Evolutionary conservation across 64 coral and sea anemone species (phyloP), one percentile per base, ranked within the genome.

Genomic region (Acropora tenuis): DNA sequence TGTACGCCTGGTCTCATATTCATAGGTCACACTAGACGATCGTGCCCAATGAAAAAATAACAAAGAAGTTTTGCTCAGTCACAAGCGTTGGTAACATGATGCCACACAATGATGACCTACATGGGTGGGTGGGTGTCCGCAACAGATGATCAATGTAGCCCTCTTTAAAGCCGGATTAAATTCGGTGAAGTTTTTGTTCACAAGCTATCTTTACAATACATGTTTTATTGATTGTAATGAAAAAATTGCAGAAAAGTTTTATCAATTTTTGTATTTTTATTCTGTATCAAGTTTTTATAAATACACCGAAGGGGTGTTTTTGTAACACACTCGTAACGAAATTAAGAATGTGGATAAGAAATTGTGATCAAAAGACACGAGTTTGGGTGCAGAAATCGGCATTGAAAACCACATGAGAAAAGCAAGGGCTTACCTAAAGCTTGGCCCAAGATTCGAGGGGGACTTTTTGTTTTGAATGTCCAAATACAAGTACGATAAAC

Each of bases 1-100:
- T 13, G 5, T 69, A 79, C 40, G 6, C 18, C 7, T 78, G 4
- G 41, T 30, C 30, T 30, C 47, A 65, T 52, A 5, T 52, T 83
- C 82, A 30, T 87, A 96, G 95, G 95, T 55, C 95, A 96, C 52
- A 96, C 95, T 71, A 96, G 80, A 74, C 77, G 88, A 68, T 86
- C 78, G 18, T 96, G 95, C 52, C 88, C 91, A 8, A 91, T 82
- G 47, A 96, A 90, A 76, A 90, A 80, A 78, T 78, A 78, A 16
- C 74, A 47, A 76, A 76, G 42, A 76, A 76, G 42, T 9, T 47
- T 13, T 45, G 44, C 41, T 16, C 8, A 46, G 11, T 42, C 0
- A 45, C 44, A 41, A 46, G 11, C 20, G 15, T 45, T 63, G 60
- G 60, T 15, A 63, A 63, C 16, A 30, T 30, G 30, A 30, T 63